Evolutionary conservation across 2,888 invertebrate species (phyloP).

Genomic region (Glaucopsyche alexis): DNA sequence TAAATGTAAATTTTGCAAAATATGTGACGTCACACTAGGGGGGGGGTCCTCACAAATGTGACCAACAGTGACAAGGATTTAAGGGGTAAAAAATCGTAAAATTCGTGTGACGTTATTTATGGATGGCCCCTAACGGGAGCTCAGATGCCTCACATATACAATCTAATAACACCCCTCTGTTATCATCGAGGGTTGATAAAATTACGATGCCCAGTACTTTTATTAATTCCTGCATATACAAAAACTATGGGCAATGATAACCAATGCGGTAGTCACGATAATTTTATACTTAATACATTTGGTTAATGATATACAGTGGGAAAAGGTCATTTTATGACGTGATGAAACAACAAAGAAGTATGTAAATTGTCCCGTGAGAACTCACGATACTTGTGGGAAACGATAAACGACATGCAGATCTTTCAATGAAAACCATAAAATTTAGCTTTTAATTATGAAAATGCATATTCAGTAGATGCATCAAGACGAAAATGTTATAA

Average conservation of each 20-base stretch:
- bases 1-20: too few relatives aligned
- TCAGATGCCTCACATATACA: too few relatives aligned
- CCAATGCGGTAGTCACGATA: background rate
- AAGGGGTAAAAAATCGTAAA: too few relatives aligned
- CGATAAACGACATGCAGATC: background rate
- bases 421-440: background rate
- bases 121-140: too few relatives aligned
- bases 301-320: background rate
- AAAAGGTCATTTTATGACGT: conserved; percentile 2
- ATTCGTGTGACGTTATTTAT: too few relatives aligned
- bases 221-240: too few relatives aligned
- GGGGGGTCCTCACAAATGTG: too few relatives aligned
- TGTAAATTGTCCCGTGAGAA: conserved; percentile 13
- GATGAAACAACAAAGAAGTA: conserved; percentile 9
- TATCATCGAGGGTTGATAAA: too few relatives aligned
- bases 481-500: background rate
- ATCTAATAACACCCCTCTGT: too few relatives aligned
- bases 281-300: background rate
- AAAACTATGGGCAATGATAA: background rate
- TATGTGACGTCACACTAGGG: too few relatives aligned
- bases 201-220: too few relatives aligned
- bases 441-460: background rate
- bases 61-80: too few relatives aligned
- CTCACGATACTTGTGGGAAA: background rate
- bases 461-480: background rate